These are phyloP conservation scores for Entomobrya proxima DNA, from an alignment of 2,888 invertebrate genomes.

Conservation along the genomic window DNA sequence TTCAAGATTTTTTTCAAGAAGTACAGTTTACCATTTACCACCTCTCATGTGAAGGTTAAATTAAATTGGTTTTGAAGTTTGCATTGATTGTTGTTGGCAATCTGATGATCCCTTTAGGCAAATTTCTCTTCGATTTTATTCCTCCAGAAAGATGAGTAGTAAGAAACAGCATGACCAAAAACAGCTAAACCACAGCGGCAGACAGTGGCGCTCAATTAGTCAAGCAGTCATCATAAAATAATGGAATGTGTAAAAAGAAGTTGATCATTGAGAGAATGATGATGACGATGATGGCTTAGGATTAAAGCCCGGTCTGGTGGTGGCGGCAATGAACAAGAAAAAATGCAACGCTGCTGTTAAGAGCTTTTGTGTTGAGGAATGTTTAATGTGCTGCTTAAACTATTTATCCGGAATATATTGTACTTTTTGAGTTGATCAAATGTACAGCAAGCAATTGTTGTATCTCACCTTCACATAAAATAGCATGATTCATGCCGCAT, in stretches of 20 bases:
- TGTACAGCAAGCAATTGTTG: conserved; percentile 42
- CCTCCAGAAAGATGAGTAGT: conserved; percentile 39
- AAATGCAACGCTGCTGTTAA: neutral
- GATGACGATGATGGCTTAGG: conserved; percentile 28
- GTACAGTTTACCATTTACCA: conserved; percentile 4
- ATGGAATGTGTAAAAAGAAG: conserved; percentile 57
- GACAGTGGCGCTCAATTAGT: conserved; percentile 64
- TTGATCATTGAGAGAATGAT: neutral
- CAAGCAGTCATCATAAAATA: conserved; percentile 64
- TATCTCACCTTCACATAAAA: conserved; percentile 24
- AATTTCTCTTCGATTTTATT: conserved; percentile 40
- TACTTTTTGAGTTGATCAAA: conserved; percentile 42
- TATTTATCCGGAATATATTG: neutral
- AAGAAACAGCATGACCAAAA: conserved; percentile 28
- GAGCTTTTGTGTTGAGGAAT: conserved; percentile 17
- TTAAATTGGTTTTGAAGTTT: conserved; percentile 59
- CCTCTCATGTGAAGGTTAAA: conserved; percentile 50
- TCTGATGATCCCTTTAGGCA: conserved; percentile 54
- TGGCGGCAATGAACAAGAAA: conserved; percentile 29
- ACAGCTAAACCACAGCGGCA: conserved; percentile 53
- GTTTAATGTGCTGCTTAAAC: neutral
- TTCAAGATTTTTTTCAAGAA: neutral
- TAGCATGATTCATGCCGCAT: conserved; percentile 22
- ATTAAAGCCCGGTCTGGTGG: neutral
- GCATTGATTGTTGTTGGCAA: conserved; percentile 47